Conservation (phyloP, 1,140 invertebrate genomes). For the Anoplophora glabripennis region DNA sequence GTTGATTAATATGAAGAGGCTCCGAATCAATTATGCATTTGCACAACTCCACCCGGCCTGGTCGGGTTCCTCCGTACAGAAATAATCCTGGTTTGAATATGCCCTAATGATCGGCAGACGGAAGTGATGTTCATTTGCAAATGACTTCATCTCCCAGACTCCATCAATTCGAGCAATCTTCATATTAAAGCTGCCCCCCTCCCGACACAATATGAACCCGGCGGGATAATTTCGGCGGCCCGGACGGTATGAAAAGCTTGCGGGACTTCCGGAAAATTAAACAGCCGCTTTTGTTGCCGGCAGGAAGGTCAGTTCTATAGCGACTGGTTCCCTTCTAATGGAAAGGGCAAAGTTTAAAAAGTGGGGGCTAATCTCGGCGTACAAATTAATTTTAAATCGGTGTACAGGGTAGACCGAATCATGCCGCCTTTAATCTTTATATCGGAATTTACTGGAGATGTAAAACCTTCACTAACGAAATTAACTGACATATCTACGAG, state of each 20-base stretch:
- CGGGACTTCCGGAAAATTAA: constrained; percentile 10
- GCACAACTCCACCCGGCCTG: constrained; percentile 19
- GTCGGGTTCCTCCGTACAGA: constrained; percentile 1
- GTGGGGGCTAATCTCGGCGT: no score
- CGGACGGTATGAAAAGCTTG: constrained; percentile 3
- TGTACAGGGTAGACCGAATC: no score
- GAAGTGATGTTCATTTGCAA: constrained; percentile 50
- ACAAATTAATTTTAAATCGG: no score
- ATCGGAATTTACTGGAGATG: no score
- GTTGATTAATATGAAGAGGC: constrained; percentile 39
- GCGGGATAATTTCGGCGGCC: constrained; percentile 40
- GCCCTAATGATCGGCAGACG: constrained; percentile 47
- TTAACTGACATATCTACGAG: no score
- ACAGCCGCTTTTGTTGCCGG: neutral
- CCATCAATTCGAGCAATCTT: constrained; percentile 50
- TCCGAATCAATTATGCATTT: constrained; percentile 36
- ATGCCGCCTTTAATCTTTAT: no score
- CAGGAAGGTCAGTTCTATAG: constrained; percentile 5
- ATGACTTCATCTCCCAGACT: constrained; percentile 47
- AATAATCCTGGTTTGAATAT: constrained; percentile 37
- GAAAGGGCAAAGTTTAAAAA: no score
- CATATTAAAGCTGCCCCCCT: constrained; percentile 45
- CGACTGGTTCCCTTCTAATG: neutral
- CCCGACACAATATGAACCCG: constrained; percentile 41
- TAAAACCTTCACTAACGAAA: no score